Base-by-base conservation (phyloP, 2,888 invertebrate species). In the Alentia gelatinosa region DNA sequence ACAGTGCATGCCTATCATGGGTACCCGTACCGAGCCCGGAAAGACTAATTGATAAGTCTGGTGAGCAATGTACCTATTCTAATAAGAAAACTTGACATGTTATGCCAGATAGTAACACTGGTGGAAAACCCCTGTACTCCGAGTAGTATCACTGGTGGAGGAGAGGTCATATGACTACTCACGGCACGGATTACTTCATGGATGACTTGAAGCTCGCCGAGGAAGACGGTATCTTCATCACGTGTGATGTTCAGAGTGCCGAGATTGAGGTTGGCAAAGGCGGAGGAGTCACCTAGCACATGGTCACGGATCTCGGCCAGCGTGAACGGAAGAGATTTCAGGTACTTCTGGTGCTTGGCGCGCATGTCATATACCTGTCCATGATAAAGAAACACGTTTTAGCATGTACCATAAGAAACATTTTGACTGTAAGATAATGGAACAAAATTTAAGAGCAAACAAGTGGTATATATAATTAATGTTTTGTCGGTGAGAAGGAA, bases 311-410 rank as follows among this genome's bases (percentile, higher is more conserved):
- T 93, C 33, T 93, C 93, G 1, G 92, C 92, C 89, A 94, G 89
- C 1, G 95, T 94, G 79, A 93, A 93, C 0, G 95, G 95, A 37
- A 95, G 92, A 39, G 94, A 94, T 74, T 92, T 92, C 92, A 95
- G 95, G 23, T 95, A 91, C 30, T 94, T 93, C 9, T 92, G 90
- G 90, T 94, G 94, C 35, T 94, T 94, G 35, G 95, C 94, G 63
- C 93, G 93, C 5, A 95, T 90, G 90, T 95, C 95, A 93, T 95
- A 94, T 86, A 95, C 93, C 95, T 96, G 93, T n/a, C n/a, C n/a
- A n/a, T n/a, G n/a, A n/a, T n/a, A n/a, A n/a, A n/a, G n/a, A 7
- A 93, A 74, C 15, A 74, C 19, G 68, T 19, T 68, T 68, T n/a
- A 15, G 9, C 68, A 68, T 5, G 26, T 68, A 68, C 26, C 5